Conservation (phyloP, 2,888 invertebrate species). For the Melieria omissa region DNA sequence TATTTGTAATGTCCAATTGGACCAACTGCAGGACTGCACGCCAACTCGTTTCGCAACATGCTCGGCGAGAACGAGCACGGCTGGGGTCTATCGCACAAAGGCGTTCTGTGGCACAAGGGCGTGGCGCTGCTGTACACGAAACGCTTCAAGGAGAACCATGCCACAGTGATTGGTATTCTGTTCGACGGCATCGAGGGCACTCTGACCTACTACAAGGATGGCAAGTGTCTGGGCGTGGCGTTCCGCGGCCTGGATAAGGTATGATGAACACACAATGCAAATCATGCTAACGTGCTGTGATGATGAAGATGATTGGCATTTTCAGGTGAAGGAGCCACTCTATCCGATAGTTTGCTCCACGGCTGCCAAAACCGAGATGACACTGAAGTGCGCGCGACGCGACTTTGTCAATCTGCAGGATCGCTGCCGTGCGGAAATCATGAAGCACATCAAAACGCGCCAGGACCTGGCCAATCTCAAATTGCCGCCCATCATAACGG, state of each 20-base stretch:
- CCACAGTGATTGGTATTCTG: slow-evolving; percentile 75
- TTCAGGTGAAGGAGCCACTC: slow-evolving; percentile 70
- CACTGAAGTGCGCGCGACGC: slow-evolving; percentile 71
- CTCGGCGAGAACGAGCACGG: slow-evolving; percentile 77
- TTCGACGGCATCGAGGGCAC: slow-evolving; percentile 78
- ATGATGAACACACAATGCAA: background rate
- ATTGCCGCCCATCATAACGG: slow-evolving; percentile 71
- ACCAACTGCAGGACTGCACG: slow-evolving; percentile 68
- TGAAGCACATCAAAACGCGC: slow-evolving; percentile 69
- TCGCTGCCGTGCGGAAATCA: slow-evolving; percentile 73
- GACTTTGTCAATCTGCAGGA: slow-evolving; percentile 78
- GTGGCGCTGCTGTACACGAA: slow-evolving; percentile 73
- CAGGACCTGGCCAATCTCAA: slow-evolving; percentile 70
- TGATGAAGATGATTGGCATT: background rate
- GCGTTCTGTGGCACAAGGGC: slow-evolving; percentile 75
- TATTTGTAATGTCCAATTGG: background rate
- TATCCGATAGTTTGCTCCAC: slow-evolving; percentile 79
- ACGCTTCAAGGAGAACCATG: slow-evolving; percentile 76
- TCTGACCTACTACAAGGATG: slow-evolving; percentile 78
- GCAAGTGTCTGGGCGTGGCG: slow-evolving; percentile 76
- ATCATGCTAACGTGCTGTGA: background rate
- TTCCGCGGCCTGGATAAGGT: slow-evolving; percentile 74
- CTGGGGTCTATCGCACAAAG: slow-evolving; percentile 81
- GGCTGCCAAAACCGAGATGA: slow-evolving; percentile 81
- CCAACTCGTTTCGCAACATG: slow-evolving; percentile 76